Conservation (phyloP, 2,888 invertebrate genomes). For the Cetonia aurata region DNA sequence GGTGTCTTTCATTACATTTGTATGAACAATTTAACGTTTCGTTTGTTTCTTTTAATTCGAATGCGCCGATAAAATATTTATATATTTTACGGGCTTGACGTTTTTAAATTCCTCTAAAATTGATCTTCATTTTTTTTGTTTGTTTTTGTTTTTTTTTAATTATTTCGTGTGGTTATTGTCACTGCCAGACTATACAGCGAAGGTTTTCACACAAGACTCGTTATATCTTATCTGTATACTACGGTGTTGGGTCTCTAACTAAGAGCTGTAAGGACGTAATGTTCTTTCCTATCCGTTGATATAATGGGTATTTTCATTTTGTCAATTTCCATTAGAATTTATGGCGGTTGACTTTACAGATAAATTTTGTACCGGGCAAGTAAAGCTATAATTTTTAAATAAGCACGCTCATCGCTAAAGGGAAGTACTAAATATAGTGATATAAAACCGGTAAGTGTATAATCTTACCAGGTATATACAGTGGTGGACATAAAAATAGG, state of each 20-base stretch:
- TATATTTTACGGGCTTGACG: constrained; percentile 24
- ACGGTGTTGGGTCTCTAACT: too few relatives aligned
- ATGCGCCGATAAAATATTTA: constrained; percentile 19
- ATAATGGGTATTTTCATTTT: constrained; percentile 35
- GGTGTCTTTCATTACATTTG: constrained; percentile 43
- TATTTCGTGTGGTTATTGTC: not conserved
- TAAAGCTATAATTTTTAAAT: constrained; percentile 38
- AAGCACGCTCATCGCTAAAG: constrained; percentile 33
- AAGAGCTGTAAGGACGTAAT: too few relatives aligned
- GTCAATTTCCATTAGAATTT: constrained; percentile 38
- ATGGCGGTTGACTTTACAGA: constrained; percentile 27
- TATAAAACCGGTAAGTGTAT: constrained; percentile 36
- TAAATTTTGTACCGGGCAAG: constrained; percentile 26
- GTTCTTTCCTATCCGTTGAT: too few relatives aligned
- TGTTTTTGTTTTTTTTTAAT: constrained; percentile 7
- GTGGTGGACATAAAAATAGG: too few relatives aligned
- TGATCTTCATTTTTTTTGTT: not conserved
- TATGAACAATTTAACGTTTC: constrained; percentile 41
- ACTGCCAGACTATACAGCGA: too few relatives aligned
- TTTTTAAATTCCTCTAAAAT: constrained; percentile 9
- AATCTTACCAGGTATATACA: constrained; percentile 13
- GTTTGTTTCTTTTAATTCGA: constrained; percentile 39
- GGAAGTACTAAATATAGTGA: constrained; percentile 35
- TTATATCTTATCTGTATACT: too few relatives aligned
- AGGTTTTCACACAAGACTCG: too few relatives aligned